Percentiles rank a stretch among this genome's conserved stretches.
These are phyloP conservation scores for Paralvinella palmiformis DNA, from an alignment of 1,140 invertebrate genomes.

Conservation along the genomic window DNA sequence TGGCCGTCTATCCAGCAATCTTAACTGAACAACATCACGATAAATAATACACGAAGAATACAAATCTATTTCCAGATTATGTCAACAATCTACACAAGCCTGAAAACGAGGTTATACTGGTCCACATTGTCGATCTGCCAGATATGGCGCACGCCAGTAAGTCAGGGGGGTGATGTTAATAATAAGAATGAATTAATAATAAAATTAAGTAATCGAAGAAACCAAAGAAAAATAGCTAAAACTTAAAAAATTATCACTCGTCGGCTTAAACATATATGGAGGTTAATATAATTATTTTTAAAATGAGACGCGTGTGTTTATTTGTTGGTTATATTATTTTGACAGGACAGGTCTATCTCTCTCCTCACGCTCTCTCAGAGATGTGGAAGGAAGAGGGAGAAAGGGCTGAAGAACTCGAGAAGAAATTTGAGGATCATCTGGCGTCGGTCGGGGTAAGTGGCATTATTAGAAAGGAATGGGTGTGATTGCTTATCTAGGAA, in stretches of 20 bases:
- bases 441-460: background rate
- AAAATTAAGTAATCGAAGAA: too few species aligned
- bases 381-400: constrained; percentile 14
- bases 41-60: too few species aligned
- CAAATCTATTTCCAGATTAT: constrained; percentile 19
- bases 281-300: too few species aligned
- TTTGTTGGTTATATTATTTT: background rate
- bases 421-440: background rate
- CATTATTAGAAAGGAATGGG: too few species aligned
- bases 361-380: constrained; percentile 10
- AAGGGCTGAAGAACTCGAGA: constrained; percentile 3
- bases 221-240: too few species aligned
- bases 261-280: too few species aligned
- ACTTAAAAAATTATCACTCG: too few species aligned
- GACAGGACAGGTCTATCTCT: constrained; percentile 13
- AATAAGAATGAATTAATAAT: too few species aligned
- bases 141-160: constrained; percentile 15
- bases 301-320: background rate
- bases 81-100: constrained; percentile 9
- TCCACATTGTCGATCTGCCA: constrained; percentile 17
- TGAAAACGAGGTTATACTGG: constrained; percentile 8
- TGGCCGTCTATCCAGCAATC: too few species aligned
- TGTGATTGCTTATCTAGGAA: too few species aligned
- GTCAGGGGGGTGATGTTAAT: too few species aligned
- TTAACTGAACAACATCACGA: too few species aligned